Percentiles rank a stretch among this genome's conserved stretches.
These are phyloP conservation scores for Nymphalis urticae DNA, from an alignment of 2,888 invertebrate species.

Conservation along the genomic window DNA sequence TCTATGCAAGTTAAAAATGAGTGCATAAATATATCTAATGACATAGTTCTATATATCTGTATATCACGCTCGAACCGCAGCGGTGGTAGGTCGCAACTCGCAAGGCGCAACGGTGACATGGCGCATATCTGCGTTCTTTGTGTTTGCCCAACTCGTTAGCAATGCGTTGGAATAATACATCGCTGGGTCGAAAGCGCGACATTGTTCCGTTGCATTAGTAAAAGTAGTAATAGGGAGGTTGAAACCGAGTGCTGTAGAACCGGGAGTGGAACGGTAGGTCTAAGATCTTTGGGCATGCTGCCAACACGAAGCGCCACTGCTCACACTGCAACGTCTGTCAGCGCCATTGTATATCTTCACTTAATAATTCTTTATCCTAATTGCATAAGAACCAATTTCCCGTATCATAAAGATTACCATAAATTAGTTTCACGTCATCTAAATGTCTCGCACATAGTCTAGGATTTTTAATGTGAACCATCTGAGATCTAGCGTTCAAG, in stretches of 20 bases:
- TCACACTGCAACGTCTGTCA: slow-evolving; percentile 62
- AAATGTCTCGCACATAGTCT: slow-evolving; percentile 73
- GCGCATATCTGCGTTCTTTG: slow-evolving; percentile 30
- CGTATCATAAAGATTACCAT: slow-evolving; percentile 22
- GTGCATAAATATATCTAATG: slow-evolving; percentile 22
- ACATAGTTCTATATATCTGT: slow-evolving; percentile 17
- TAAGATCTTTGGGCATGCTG: slow-evolving; percentile 68
- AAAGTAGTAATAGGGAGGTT: slow-evolving; percentile 61
- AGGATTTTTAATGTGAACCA: slow-evolving; percentile 69
- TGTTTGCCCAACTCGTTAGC: slow-evolving; percentile 28
- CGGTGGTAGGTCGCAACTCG: slow-evolving; percentile 33
- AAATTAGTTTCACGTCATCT: slow-evolving; percentile 44
- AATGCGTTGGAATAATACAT: slow-evolving; percentile 51
- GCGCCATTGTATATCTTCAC: slow-evolving; percentile 48
- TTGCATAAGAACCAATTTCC: slow-evolving; percentile 52
- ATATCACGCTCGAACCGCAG: slow-evolving; percentile 13
- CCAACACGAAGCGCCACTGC: slow-evolving; percentile 72
- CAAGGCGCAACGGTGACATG: slow-evolving; percentile 28
- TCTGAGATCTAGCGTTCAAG: slow-evolving; percentile 55
- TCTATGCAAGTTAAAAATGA: slow-evolving; percentile 11
- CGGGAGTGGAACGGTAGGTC: slow-evolving; percentile 48
- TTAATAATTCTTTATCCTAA: slow-evolving; percentile 45
- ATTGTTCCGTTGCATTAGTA: slow-evolving; percentile 62
- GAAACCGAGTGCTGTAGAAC: slow-evolving; percentile 57
- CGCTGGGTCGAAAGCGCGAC: slow-evolving; percentile 55